phyloP scores from a whole-genome alignment of 2,797 vertebrate genomes.

The Allobates femoralis region DNA sequence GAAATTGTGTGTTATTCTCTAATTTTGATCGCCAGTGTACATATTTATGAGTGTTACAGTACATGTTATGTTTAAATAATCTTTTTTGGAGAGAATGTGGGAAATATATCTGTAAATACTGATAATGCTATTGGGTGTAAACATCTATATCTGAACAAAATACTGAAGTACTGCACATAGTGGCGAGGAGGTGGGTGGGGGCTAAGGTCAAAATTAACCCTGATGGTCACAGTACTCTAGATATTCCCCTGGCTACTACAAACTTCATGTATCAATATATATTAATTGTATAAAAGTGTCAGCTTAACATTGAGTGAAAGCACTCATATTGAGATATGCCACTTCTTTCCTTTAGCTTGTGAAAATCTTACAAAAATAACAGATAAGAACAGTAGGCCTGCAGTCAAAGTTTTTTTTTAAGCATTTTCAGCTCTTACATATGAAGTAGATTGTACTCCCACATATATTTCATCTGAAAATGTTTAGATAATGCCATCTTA shows the following conservation, averaged over 20 bases:
- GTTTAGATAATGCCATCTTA: constrained; percentile 31
- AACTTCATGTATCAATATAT: background rate
- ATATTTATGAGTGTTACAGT: no score
- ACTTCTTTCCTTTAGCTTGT: constrained; percentile 15
- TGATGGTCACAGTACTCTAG: background rate
- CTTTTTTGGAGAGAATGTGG: no score
- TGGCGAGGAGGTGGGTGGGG: no score
- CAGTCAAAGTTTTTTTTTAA: constrained; percentile 56
- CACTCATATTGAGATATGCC: constrained; percentile 5
- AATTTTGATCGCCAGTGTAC: no score
- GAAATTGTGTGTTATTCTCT: no score
- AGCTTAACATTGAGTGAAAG: background rate
- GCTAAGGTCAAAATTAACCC: no score
- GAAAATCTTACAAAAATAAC: constrained; percentile 43
- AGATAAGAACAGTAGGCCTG: constrained; percentile 41
- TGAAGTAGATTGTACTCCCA: constrained; percentile 48
- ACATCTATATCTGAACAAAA: no score
- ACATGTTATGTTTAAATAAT: no score
- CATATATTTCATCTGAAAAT: constrained; percentile 18
- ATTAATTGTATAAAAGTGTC: background rate
- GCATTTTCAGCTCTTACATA: constrained; percentile 40
- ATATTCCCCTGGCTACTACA: no score
- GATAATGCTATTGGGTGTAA: no score
- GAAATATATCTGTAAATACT: no score
- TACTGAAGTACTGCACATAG: no score